Evolutionary conservation across 2,888 invertebrate species (phyloP).

Genomic region (Glaucopsyche alexis): DNA sequence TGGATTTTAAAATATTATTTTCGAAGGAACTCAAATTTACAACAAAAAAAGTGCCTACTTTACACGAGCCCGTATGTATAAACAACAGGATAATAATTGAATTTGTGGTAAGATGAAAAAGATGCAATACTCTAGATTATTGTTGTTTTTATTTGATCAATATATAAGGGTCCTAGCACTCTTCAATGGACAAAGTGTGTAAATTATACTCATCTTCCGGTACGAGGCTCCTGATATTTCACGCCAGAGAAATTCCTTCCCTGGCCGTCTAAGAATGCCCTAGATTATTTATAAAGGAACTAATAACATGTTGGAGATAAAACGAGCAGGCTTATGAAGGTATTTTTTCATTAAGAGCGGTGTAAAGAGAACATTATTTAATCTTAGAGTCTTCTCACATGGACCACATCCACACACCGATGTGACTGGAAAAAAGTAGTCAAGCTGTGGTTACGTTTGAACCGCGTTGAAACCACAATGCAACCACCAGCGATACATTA

Average conservation of each 20-base stretch:
- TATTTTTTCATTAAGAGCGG: background rate
- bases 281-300: slow-evolving; percentile 17
- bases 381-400: background rate
- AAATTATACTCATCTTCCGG: background rate
- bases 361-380: background rate
- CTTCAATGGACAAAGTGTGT: slow-evolving; percentile 12
- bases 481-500: too few species aligned
- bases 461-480: too few species aligned
- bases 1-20: too few species aligned
- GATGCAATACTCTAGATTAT: background rate
- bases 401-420: too few species aligned
- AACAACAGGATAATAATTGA: too few species aligned
- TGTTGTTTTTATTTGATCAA: background rate
- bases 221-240: background rate
- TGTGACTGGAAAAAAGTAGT: too few species aligned
- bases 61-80: too few species aligned
- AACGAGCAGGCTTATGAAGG: background rate
- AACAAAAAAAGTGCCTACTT: too few species aligned
- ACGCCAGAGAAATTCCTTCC: slow-evolving; percentile 8
- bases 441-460: too few species aligned
- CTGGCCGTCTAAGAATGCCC: background rate
- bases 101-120: too few species aligned
- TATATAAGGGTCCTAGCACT: background rate
- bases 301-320: slow-evolving; percentile 4
- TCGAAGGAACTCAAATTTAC: too few species aligned